These are phyloP conservation scores for Diplazon laetatorius DNA, from an alignment of 2,888 invertebrate genomes.

Conservation along the genomic window DNA sequence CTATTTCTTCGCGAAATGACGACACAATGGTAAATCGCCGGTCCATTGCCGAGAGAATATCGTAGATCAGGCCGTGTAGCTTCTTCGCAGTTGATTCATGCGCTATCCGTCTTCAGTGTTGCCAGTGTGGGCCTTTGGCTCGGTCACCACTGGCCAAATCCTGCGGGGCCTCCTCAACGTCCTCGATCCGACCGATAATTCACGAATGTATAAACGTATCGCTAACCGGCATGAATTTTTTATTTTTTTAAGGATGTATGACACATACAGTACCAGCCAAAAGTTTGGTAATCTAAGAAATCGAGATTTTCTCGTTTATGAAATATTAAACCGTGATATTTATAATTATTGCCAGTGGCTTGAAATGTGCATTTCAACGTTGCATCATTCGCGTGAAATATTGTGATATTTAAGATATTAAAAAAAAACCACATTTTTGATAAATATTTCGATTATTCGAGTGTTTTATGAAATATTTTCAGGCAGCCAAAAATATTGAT, in stretches of 20 bases:
- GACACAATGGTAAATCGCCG: slow-evolving; percentile 54
- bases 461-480: too few relatives aligned
- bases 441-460: too few relatives aligned
- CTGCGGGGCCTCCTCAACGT: slow-evolving; percentile 16
- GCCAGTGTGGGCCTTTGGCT: slow-evolving; percentile 28
- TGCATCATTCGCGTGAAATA: too few relatives aligned
- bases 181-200: slow-evolving; percentile 22
- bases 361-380: too few relatives aligned
- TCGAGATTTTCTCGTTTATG: too few relatives aligned
- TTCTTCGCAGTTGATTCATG: slow-evolving; percentile 30
- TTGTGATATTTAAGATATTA: too few relatives aligned
- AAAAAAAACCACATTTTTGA: too few relatives aligned
- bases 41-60: slow-evolving; percentile 46
- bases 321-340: too few relatives aligned
- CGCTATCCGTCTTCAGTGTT: slow-evolving; percentile 36
- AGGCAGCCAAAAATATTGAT: too few relatives aligned
- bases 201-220: slow-evolving; percentile 9
- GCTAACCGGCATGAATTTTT: slow-evolving; percentile 29
- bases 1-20: slow-evolving; percentile 39
- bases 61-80: slow-evolving; percentile 52
- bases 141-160: slow-evolving; percentile 27
- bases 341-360: too few relatives aligned
- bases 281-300: too few relatives aligned
- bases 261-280: background rate
- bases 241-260: background rate